Percentiles rank a stretch among this genome's conserved stretches.
Evolutionary conservation across 2,888 invertebrate species (phyloP).

Genomic region (Epirrhoe tristata): DNA sequence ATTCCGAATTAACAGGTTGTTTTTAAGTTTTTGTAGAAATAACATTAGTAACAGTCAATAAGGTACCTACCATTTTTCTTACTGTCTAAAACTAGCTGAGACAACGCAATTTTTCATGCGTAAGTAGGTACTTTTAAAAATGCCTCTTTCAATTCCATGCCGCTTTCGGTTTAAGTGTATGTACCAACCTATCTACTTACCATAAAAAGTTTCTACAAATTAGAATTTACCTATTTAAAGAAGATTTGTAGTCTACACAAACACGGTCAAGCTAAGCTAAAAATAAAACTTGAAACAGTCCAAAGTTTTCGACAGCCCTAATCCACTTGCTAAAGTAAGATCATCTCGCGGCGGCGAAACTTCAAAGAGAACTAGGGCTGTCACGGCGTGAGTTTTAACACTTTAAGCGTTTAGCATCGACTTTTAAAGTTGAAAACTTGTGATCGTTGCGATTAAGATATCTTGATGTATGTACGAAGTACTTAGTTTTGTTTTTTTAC

Average conservation of each 20-base stretch:
- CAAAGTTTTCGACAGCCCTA: slow-evolving; percentile 47
- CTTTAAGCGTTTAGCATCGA: slow-evolving; percentile 35
- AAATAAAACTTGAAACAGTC: slow-evolving; percentile 12
- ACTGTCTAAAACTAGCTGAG: too few species aligned
- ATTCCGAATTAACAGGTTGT: too few species aligned
- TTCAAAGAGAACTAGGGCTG: slow-evolving; percentile 64
- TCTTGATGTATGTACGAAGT: slow-evolving; percentile 27
- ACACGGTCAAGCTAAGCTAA: background rate
- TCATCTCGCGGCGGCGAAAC: slow-evolving; percentile 63
- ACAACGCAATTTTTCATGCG: too few species aligned
- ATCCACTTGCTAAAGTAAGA: slow-evolving; percentile 49
- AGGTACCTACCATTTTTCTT: too few species aligned
- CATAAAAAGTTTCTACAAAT: background rate
- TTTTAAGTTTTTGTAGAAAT: too few species aligned
- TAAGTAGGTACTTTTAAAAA: too few species aligned
- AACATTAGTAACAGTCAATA: too few species aligned
- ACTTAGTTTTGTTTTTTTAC: slow-evolving; percentile 21
- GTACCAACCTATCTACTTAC: background rate
- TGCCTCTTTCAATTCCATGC: too few species aligned
- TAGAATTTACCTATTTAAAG: background rate
- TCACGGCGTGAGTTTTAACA: slow-evolving; percentile 58
- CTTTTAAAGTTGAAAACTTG: slow-evolving; percentile 45
- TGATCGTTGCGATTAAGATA: slow-evolving; percentile 34
- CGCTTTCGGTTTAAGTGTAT: too few species aligned
- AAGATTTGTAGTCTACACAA: slow-evolving; percentile 10